phyloP scores from a whole-genome alignment of 2,888 invertebrate genomes.

The Diploptera punctata region DNA sequence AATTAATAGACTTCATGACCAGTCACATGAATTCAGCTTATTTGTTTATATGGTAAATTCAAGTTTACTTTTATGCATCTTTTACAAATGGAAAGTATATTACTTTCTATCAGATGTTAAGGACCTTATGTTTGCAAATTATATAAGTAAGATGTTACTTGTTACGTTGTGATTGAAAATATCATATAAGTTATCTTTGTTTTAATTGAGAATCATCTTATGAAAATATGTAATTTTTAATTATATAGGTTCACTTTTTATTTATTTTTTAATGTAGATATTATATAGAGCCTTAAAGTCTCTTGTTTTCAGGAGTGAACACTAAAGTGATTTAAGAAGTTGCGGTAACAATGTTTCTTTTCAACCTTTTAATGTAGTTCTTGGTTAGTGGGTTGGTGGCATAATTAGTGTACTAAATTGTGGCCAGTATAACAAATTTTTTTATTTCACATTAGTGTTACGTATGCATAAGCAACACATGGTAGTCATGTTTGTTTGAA shows the following conservation, averaged over 20 bases:
- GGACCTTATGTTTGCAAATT: neutral
- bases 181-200: neutral
- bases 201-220: neutral
- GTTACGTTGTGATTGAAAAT: conserved; percentile 12
- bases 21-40: neutral
- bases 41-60: neutral
- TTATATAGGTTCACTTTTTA: neutral
- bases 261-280: neutral
- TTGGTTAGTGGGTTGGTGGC: conserved; percentile 3
- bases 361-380: conserved; percentile 15
- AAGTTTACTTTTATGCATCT: neutral
- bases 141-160: conserved; percentile 1
- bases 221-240: neutral
- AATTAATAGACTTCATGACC: neutral
- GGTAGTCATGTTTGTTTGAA: conserved; percentile 6
- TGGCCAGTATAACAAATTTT: conserved; percentile 25
- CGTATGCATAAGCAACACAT: conserved; percentile 4
- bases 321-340: neutral
- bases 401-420: conserved; percentile 3
- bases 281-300: neutral
- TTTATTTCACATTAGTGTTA: neutral
- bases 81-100: neutral
- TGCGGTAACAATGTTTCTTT: neutral
- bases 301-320: conserved; percentile 5
- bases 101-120: neutral